Percentiles rank a stretch among this genome's conserved stretches.
Conservation (phyloP, 2,888 invertebrate species). For the Psylliodes chrysocephalus region DNA sequence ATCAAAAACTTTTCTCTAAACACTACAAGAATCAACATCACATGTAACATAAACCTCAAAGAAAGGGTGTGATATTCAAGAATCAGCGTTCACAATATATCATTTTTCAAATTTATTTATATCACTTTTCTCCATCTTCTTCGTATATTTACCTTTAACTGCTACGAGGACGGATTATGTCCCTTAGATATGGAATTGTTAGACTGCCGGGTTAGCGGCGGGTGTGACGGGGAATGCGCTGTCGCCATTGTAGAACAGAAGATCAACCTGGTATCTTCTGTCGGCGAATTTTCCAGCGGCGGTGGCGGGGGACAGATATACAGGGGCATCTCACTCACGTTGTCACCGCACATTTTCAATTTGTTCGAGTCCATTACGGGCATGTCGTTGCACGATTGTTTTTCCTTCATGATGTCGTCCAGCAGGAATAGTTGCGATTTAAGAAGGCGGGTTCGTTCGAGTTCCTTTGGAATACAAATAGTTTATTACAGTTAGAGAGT, state of each 20-base stretch:
- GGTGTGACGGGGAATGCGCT: conserved; percentile 23
- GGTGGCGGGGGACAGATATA: conserved; percentile 68
- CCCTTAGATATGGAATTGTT: conserved; percentile 59
- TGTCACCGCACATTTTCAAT: conserved; percentile 56
- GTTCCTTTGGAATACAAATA: conserved; percentile 49
- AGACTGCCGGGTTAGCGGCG: conserved; percentile 44
- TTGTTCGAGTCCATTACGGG: conserved; percentile 58
- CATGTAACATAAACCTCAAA: too few relatives aligned
- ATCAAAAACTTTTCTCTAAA: too few relatives aligned
- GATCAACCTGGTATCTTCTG: conserved; percentile 66
- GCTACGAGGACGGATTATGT: conserved; percentile 63
- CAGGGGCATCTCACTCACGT: conserved; percentile 60
- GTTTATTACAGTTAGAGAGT: too few relatives aligned
- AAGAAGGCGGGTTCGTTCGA: conserved; percentile 56
- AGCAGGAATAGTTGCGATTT: conserved; percentile 64
- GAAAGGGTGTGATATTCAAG: too few relatives aligned
- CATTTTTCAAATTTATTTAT: too few relatives aligned
- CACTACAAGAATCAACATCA: too few relatives aligned
- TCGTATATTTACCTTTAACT: conserved; percentile 62
- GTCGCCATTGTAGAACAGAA: conserved; percentile 48
- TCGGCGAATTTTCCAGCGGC: conserved; percentile 67
- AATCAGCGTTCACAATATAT: too few relatives aligned
- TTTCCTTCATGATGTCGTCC: conserved; percentile 63
- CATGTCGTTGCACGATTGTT: conserved; percentile 49
- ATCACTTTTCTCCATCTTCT: too few relatives aligned